These are phyloP conservation scores for Aphelenchoides fujianensis DNA, from an alignment of 1,140 invertebrate genomes.

Conservation along the genomic window DNA sequence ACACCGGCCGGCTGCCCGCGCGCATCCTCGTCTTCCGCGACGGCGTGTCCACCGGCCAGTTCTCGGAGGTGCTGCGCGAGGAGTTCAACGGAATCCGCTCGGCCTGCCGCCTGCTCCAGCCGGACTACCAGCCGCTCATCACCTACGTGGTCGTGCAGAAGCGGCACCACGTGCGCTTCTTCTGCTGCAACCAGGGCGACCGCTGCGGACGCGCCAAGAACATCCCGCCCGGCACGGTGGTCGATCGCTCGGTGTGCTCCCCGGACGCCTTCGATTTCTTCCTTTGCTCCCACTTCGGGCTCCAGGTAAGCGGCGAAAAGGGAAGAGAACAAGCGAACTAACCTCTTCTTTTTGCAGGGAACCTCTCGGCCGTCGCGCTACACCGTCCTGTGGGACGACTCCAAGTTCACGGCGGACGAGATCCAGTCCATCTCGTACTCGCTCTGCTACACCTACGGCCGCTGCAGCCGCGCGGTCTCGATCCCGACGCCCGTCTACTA, in stretches of 20 bases:
- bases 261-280: slow-evolving; percentile 80
- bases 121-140: slow-evolving; percentile 69
- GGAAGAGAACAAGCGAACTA: background rate
- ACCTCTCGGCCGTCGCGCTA: slow-evolving; percentile 84
- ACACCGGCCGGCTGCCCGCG: slow-evolving; percentile 63
- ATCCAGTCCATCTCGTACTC: slow-evolving; percentile 79
- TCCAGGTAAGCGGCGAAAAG: slow-evolving; percentile 66
- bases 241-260: slow-evolving; percentile 78
- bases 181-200: slow-evolving; percentile 64
- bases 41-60: slow-evolving; percentile 83
- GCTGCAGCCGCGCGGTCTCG: slow-evolving; percentile 80
- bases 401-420: slow-evolving; percentile 72
- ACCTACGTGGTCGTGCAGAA: slow-evolving; percentile 85
- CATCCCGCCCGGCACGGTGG: slow-evolving; percentile 78
- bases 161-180: slow-evolving; percentile 78
- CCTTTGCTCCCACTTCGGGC: slow-evolving; percentile 72
- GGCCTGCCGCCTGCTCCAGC: too few species aligned
- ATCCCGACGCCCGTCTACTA: slow-evolving; percentile 91
- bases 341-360: slow-evolving; percentile 57
- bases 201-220: slow-evolving; percentile 66
- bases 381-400: slow-evolving; percentile 78
- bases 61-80: slow-evolving; percentile 68
- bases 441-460: slow-evolving; percentile 81
- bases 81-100: slow-evolving; percentile 71
- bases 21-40: slow-evolving; percentile 77